Evolutionary conservation across 2,888 invertebrate genomes (phyloP), one percentile per base, ranked within the genome.

Genomic region (Cecidostiba fungosa): DNA sequence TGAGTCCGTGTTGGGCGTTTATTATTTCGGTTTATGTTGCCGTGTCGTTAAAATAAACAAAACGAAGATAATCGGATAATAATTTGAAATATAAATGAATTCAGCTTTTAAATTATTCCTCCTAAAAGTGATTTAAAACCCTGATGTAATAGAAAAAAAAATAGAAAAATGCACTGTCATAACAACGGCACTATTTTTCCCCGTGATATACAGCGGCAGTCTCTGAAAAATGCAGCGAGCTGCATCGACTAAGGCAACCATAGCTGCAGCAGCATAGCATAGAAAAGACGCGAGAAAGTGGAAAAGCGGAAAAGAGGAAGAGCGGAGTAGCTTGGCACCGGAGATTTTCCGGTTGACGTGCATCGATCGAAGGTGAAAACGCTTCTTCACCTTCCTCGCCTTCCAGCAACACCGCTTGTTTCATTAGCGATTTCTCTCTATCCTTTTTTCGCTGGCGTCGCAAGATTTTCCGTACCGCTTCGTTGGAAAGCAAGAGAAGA

Each of bases 381-480:
- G 26, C 23, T 32, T 36, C 66, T 59, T 66, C 74, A 69, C 26
- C 62, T 6, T 36, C 70, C 23, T 47, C 19, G 19, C 50, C 19
- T 19, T 12, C 50, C 19, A 19, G 16, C 50, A 1, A 23, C 74
- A 16, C 36, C 66, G 3, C 47, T 78, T 84, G 81, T 85, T 82
- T 85, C 82, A 82, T 85, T 85, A 85, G 82, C 82, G 77, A 85
- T 82, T 82, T 85, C 50, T 70, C 36, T 77, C 62, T 29, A 62
- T 78, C 50, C 39, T 80, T 76, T 76, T 74, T 76, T 66, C 26
- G 85, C 85, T 72, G 82, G 82, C 77, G 74, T 77, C 77, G 77
- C 77, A 32, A 66, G 66, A 43, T 66, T 79, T 32, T 3, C 29
- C 54, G 29, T 39, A n/a, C 10, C n/a, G 36, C 50, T 73, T 59